These are phyloP conservation scores for Lamprologus speciosus DNA, from an alignment of 2,113 vertebrate genomes.

Conservation along the genomic window DNA sequence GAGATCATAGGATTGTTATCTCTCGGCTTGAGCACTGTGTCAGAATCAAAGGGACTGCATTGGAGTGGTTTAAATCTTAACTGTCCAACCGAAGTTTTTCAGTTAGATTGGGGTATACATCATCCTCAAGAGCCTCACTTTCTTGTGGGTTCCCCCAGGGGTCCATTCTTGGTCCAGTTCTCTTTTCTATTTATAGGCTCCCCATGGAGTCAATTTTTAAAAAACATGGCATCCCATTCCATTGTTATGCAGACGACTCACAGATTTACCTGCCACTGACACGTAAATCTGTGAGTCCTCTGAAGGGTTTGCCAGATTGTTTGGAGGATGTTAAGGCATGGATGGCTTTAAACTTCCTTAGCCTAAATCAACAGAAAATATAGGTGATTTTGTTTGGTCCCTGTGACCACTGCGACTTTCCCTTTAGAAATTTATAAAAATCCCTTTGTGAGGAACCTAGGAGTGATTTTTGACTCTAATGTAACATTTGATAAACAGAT, in stretches of 20 bases:
- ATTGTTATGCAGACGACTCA: not conserved
- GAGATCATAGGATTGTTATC: not conserved
- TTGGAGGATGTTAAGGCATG: not conserved
- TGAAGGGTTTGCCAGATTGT: not conserved
- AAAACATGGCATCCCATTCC: not conserved
- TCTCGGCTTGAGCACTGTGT: not conserved
- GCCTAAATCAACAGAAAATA: not conserved
- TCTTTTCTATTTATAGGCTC: not conserved
- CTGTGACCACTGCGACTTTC: not conserved
- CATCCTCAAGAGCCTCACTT: not conserved
- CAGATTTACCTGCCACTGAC: not conserved
- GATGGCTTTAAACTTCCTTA: not conserved
- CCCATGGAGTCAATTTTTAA: not conserved
- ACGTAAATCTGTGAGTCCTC: not conserved
- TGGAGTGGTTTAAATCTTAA: not conserved
- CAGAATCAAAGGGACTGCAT: not conserved
- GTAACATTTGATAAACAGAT: not conserved
- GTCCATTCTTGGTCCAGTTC: not conserved
- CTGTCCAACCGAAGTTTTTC: not conserved
- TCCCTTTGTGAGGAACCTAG: not conserved
- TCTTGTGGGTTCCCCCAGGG: not conserved
- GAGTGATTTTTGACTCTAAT: not conserved
- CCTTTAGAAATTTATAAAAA: not conserved
- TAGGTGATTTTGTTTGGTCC: not conserved
- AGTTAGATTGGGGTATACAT: not conserved